Base-by-base conservation (phyloP, 1,140 invertebrate species). In the Drosophila kohkoa region DNA sequence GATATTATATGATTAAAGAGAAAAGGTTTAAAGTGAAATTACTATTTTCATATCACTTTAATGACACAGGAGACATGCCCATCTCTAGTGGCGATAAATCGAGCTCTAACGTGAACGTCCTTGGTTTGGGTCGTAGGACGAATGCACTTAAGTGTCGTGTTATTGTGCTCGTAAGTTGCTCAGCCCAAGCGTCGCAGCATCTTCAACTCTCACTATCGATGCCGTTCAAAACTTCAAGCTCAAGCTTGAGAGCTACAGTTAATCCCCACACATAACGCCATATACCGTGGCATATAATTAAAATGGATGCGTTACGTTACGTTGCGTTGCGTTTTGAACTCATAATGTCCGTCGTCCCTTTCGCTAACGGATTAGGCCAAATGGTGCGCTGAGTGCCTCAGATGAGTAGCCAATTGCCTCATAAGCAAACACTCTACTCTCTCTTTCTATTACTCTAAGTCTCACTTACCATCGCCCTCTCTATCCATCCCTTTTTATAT, bases 241-340 rank as follows among this genome's bases (percentile, higher is more conserved):
- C 28, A 74, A 8, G 69, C 65, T 69, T 68, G 55, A 74, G 55
- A 60, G 72, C 57, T 63, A 75, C 65, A 16, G 15, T 57, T 57
- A 57, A 38, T 57, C 35, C 32, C 32, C 54, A 13, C 59, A 54
- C 35, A 69, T 15, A 46, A 52, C 48, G 35, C 13, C 32, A 69
- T 48, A 52, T 28, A 43, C 3, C 20, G 46, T 28, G 38, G 59
- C 65, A 59, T 63, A 54, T 65, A 74, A 68, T 69, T 69, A 75
- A 62, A 69, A 20, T 48, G 68, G 10, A 72, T 70, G 59, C 38
- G 68, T 54, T 32, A 59, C 38, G 68, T 54, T 32, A 5, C 51
- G n/a, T 54, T 70, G 68, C 38, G 68, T 54, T 32, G 7, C 51
- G n/a, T 54, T 32, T 28, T 16, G n/a, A 45, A 35, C 38, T 41